Evolutionary conservation across 53 echinoderm and acorn worm species (phyloP).

Genomic region (Glandiceps talaboti): DNA sequence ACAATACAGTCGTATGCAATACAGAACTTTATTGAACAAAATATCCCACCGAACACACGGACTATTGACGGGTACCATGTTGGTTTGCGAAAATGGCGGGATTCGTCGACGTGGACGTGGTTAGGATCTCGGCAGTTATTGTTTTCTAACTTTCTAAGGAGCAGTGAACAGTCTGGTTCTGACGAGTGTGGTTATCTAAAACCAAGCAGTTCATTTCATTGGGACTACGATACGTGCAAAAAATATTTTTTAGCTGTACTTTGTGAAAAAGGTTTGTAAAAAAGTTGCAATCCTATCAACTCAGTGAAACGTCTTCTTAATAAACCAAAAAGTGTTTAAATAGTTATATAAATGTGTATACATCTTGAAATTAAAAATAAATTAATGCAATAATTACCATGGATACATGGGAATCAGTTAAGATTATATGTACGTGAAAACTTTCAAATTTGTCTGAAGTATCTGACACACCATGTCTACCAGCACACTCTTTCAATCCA

Average conservation of each 20-base stretch:
- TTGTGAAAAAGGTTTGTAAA: neutral
- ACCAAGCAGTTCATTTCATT: neutral
- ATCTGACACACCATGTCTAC: too few relatives aligned
- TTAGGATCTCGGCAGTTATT: neutral
- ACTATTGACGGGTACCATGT: neutral
- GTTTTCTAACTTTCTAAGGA: neutral
- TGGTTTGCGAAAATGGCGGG: neutral
- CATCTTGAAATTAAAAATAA: too few relatives aligned
- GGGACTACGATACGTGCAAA: neutral
- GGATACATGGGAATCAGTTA: too few relatives aligned
- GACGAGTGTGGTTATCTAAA: neutral
- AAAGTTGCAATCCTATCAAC: too few relatives aligned
- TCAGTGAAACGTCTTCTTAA: too few relatives aligned
- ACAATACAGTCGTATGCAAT: neutral
- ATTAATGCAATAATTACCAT: too few relatives aligned
- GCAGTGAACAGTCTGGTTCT: neutral
- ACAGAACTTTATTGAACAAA: neutral
- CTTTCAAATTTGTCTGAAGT: too few relatives aligned
- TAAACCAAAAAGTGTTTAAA: too few relatives aligned
- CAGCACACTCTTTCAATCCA: too few relatives aligned
- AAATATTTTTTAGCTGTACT: neutral
- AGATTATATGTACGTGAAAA: too few relatives aligned
- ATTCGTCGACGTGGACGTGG: neutral
- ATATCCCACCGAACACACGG: neutral
- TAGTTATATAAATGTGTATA: too few relatives aligned